These are phyloP conservation scores for Nemopilema nomurai DNA, from an alignment of 30 jellyfish, hydroid and myxozoan species.

Conservation along the genomic window DNA sequence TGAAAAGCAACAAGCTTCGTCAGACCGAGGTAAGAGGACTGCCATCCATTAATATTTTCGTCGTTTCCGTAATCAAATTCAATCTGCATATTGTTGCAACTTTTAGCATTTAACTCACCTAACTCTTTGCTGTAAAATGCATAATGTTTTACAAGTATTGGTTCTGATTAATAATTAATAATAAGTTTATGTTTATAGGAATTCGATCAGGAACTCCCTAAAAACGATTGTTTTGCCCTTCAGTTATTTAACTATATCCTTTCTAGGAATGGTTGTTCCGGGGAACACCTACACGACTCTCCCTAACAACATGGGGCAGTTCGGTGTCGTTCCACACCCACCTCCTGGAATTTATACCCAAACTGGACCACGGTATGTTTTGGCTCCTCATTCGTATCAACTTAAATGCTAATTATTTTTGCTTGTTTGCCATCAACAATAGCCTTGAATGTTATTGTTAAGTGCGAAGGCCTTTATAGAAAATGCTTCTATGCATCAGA, in stretches of 20 bases:
- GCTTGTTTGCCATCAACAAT: too few relatives aligned
- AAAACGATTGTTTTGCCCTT: not conserved
- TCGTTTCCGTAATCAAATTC: too few relatives aligned
- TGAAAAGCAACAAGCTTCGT: constrained; percentile 25
- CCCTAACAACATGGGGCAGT: constrained; percentile 29
- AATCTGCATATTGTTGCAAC: too few relatives aligned
- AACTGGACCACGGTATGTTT: constrained; percentile 40
- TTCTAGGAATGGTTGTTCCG: constrained; percentile 41
- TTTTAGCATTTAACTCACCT: too few relatives aligned
- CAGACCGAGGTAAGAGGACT: constrained; percentile 28
- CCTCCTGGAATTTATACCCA: constrained; percentile 59
- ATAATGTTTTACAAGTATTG: too few relatives aligned
- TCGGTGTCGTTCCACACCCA: constrained; percentile 28
- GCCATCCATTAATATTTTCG: not conserved
- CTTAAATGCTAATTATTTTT: too few relatives aligned
- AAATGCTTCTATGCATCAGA: too few relatives aligned
- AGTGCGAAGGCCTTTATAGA: too few relatives aligned
- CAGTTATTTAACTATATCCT: not conserved
- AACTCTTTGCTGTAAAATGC: too few relatives aligned
- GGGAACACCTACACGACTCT: constrained; percentile 15
- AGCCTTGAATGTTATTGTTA: too few relatives aligned
- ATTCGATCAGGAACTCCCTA: too few relatives aligned
- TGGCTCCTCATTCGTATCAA: not conserved
- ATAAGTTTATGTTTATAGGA: not conserved
- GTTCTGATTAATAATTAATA: too few relatives aligned